phyloP scores from a whole-genome alignment of 2,888 invertebrate genomes.

The Heliconius ethilla region DNA sequence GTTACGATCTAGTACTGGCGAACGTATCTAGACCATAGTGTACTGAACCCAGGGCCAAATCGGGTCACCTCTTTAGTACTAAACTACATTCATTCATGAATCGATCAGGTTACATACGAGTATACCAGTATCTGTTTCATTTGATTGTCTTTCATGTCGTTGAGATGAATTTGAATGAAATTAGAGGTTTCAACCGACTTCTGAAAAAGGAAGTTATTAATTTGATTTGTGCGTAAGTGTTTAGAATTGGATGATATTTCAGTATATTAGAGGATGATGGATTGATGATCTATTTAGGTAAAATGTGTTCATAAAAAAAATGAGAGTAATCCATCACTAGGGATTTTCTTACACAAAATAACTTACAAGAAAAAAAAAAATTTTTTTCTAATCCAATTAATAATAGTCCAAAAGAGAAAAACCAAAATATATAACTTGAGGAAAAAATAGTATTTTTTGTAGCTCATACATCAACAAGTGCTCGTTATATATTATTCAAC shows the following conservation, averaged over 20 bases:
- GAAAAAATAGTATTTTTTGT: neutral
- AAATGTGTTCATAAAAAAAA: neutral
- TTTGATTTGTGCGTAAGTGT: neutral
- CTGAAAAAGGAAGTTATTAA: neutral
- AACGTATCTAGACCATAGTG: conserved; percentile 17
- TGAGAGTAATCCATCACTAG: neutral
- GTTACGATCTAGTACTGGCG: neutral
- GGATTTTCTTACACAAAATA: neutral
- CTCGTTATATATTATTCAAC: conserved; percentile 15
- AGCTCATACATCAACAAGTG: conserved; percentile 16
- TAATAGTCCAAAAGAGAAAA: neutral
- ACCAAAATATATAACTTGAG: neutral
- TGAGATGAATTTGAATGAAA: neutral
- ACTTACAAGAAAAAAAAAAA: too few species aligned
- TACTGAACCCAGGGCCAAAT: conserved; percentile 24
- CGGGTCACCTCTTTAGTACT: conserved; percentile 24
- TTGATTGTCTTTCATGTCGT: neutral
- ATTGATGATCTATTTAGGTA: neutral
- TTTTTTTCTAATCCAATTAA: neutral
- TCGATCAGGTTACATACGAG: conserved; percentile 5
- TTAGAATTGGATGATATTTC: neutral
- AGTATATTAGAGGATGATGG: neutral
- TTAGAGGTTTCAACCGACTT: neutral
- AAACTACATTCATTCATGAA: conserved; percentile 12
- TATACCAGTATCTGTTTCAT: neutral